Base-by-base conservation (phyloP, 2,113 vertebrate genomes). In the Lates calcarifer region DNA sequence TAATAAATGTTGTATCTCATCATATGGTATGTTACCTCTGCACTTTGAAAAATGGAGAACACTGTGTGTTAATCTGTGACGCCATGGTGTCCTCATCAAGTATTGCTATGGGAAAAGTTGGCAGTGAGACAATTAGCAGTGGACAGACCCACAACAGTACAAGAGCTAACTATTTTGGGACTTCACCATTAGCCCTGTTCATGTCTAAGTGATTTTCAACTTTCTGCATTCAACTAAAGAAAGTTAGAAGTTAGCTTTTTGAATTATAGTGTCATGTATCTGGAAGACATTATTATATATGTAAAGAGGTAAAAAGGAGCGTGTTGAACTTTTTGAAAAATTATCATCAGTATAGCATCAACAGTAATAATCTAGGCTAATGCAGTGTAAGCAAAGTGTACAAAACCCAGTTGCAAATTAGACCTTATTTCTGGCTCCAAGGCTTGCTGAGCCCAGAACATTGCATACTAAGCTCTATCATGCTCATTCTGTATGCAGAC, bases 381-480 rank as follows among this genome's bases (percentile, higher is more conserved):
- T 67, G 64, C 66, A 63, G 58, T 45, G 62, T 47, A 53, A 63
- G 57, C n/a, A 72, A 71, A 58, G 2, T 65, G 31, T 28, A 29
- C 22, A 39, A 61, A 78, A 53, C 24, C 24, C 28, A 62, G 17
- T 70, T 83, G 53, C 41, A 65, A 77, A 83, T 45, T 35, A 73
- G 49, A 17, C n/a, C 13, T 72, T 82, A 58, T 72, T 79, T 65
- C 14, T 77, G 51, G 33, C 66, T 71, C 57, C 2, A 5, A 64
- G 39, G 43, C 39, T 45, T 55, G n/a, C 66, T 29, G 61, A 47
- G 55, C 37, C 14, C 22, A 18, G 22, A 83, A 62, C 60, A 73
- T 70, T 79, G 68, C 82, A 86, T 28, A 45, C 68, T 61, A 78
- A 88, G 39, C 3, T 14, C 37, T 64, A 41, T 51, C n/a, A 58